Base-by-base conservation (phyloP, 2,888 invertebrate genomes). In the Hydrotaea cyrtoneurina region DNA sequence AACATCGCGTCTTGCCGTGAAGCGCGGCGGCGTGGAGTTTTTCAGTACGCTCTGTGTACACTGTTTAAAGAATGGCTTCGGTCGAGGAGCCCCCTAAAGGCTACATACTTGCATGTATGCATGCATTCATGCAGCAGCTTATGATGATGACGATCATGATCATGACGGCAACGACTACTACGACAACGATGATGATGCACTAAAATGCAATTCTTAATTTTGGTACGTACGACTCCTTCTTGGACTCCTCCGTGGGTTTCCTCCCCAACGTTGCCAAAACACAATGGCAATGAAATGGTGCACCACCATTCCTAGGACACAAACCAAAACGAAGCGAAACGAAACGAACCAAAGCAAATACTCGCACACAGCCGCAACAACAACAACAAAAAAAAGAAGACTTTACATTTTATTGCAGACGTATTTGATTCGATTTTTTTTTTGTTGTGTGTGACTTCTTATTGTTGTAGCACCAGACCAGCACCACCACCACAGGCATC, bases 111-210 rank as follows among this genome's bases (percentile, higher is more conserved):
- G 62, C 82, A 75, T 78, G 74, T 82, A 80, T 85, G 82, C 85
- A 82, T 79, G 79, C 81, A 72, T 74, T 85, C 79, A 85, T 79
- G 79, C 79, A 77, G 79, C 79, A 82, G 50, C 84, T 80, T 80
- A 83, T 75, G 59, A 82, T 81, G 81, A 62, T 62, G 74, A 50
- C 36, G 39, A 76, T 39, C 21, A 74, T 53, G 46, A 73, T 76
- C 69, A 39, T 53, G 50, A 74, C 39, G 59, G 50, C 66, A 36
- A 26, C 31, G 21, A 72, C 77, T 55, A 74, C 43, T 39, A 13
- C 43, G 43, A 66, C 13, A 43, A 66, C 39, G 74, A 75, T 85
- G 82, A 75, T 82, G 79, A 26, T 82, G 82, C 82, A 77, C 36
- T 78, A 80, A 31, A 82, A 85, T 82, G 66, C 69, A 75, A 77